Evolutionary conservation across 2,797 vertebrate genomes (phyloP), one percentile per base, ranked within the genome.

Genomic region (Lutjanus campechanus): DNA sequence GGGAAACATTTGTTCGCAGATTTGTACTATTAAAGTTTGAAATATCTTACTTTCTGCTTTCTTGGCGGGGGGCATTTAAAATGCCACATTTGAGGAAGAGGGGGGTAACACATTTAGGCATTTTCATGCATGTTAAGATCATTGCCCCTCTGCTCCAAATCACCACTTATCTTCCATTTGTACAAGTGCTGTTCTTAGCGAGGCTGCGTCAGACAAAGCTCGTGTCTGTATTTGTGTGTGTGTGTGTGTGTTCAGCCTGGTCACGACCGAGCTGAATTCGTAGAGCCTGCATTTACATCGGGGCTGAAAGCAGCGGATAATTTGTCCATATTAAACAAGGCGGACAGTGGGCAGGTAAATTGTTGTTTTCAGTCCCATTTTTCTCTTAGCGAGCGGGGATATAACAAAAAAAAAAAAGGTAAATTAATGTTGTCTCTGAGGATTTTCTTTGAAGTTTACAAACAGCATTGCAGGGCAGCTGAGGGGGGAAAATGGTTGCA

Each of bases 301-400:
- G 25, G 43, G 61, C 36, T 64, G 68, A 77, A 56, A 65, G 65
- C 41, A 60, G 55, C 4, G 13, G 72, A 47, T 77, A 62, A 81
- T 79, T 70, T 64, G 56, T 73, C 53, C 40, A 53, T 71, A 84
- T 76, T 69, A 47, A 82, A 80, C 56, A 29, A 54, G 20, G 16
- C 3, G 17, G 51, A 44, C 15, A 59, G 73, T 56, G 44, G 66
- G 73, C 82, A 85, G 81, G 79, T 89, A 82, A 85, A 88, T 82
- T 81, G 72, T 54, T 85, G 74, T 85, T 90, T 84, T 84, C 63
- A 6, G 15, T 75, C 40, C 41, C 1, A 8, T 78, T 85, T 67
- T 29, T 47, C 68, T 83, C 51, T 55, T 15, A 8, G 63, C n/a
- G 29, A 70, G 20, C 20, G 9, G 49, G 1, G 8, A 15, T 15